Conservation (phyloP, 2,797 vertebrate species). For the Crocidura indochinensis region DNA sequence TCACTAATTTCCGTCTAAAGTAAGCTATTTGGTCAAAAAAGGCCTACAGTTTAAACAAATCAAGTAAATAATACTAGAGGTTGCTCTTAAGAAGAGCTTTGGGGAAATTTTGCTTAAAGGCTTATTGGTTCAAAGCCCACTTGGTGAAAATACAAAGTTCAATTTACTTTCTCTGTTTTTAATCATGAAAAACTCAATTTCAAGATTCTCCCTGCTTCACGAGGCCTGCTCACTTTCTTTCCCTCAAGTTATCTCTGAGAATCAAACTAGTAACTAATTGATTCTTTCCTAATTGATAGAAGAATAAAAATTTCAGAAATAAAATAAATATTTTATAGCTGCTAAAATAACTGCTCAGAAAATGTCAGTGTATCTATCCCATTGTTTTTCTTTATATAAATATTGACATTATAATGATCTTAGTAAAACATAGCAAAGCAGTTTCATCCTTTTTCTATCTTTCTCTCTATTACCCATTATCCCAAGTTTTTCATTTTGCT, state of each 20-base stretch:
- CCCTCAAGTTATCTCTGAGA: not conserved
- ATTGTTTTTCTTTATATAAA: not conserved
- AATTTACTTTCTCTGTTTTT: constrained; percentile 30
- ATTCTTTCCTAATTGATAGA: not conserved
- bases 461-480: not conserved
- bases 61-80: constrained; percentile 47
- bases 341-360: no score
- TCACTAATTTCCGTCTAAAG: constrained; percentile 73
- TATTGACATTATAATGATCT: not conserved
- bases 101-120: constrained; percentile 42
- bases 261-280: not conserved
- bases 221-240: not conserved
- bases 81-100: constrained; percentile 26
- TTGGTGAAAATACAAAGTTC: not conserved
- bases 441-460: not conserved
- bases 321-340: no score
- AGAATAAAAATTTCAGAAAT: not conserved
- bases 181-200: not conserved
- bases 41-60: constrained; percentile 63
- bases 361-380: rapidly evolving
- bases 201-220: not conserved
- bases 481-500: not conserved
- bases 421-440: not conserved
- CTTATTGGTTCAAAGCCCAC: constrained; percentile 23
- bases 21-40: constrained; percentile 65